phyloP scores from a whole-genome alignment of 2,888 invertebrate species.

The Imbricaverruca yamaguchii region DNA sequence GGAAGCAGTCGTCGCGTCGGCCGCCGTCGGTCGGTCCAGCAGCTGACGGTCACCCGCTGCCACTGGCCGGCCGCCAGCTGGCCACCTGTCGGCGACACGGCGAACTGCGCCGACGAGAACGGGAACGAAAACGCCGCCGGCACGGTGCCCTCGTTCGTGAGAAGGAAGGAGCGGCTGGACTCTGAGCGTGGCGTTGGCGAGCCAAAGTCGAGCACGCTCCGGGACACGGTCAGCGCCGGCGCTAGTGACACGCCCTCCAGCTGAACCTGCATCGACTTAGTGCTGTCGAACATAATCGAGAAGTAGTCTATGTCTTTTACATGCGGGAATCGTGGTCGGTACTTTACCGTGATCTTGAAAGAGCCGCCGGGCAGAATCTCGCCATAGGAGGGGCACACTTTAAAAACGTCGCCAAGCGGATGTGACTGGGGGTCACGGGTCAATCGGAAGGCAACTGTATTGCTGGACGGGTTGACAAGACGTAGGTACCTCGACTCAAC shows the following conservation, averaged over 20 bases:
- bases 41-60: neutral
- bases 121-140: constrained; percentile 1
- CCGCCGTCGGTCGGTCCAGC: neutral
- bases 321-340: constrained; percentile 2
- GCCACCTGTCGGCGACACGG: neutral
- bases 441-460: neutral
- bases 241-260: neutral
- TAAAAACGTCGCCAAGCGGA: neutral
- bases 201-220: neutral
- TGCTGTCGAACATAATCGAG: neutral
- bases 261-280: neutral
- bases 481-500: neutral
- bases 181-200: neutral
- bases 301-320: constrained; percentile 3
- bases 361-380: neutral
- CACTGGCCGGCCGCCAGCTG: neutral
- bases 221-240: neutral
- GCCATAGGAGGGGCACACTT: neutral
- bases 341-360: neutral
- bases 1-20: neutral
- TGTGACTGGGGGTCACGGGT: neutral
- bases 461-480: neutral
- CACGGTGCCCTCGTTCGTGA: neutral
- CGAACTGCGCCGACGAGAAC: neutral
- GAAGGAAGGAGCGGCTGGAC: neutral